Conservation (phyloP, 2,797 vertebrate species). For the Champsocephalus esox region DNA sequence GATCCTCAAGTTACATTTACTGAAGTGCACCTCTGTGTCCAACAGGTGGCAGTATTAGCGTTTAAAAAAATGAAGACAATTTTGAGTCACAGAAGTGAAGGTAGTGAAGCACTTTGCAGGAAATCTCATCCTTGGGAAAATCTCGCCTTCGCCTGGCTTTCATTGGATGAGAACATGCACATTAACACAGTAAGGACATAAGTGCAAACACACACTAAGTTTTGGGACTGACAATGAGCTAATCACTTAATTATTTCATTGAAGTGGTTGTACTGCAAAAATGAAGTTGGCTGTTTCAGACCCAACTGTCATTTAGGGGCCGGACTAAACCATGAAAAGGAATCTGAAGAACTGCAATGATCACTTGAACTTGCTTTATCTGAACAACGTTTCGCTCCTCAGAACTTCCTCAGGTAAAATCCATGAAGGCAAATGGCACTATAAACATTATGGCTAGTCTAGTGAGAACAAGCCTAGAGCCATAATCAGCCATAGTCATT, state of each 20-base stretch:
- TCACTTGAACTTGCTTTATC: background rate
- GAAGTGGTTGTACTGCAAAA: background rate
- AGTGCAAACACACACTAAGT: background rate
- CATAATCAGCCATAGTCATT: no score
- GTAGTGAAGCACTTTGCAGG: background rate
- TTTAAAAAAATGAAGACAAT: background rate
- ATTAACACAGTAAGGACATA: background rate
- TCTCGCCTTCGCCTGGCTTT: background rate
- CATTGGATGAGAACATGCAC: background rate
- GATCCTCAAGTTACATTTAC: background rate
- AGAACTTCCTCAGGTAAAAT: background rate
- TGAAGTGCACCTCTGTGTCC: slow-evolving; percentile 38
- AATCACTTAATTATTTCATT: background rate
- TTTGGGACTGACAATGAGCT: background rate
- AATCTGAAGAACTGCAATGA: background rate
- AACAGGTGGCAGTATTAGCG: slow-evolving; percentile 58
- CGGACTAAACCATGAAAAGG: background rate
- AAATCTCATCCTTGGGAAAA: background rate
- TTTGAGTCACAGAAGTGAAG: background rate
- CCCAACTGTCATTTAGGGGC: background rate
- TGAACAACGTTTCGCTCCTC: background rate
- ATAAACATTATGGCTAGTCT: no score
- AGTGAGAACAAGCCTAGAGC: no score
- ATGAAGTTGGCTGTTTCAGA: background rate
- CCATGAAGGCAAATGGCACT: background rate